Percentiles rank a stretch among this genome's conserved stretches.
Evolutionary conservation across 2,797 vertebrate species (phyloP).

Genomic region (Mus minutoides): DNA sequence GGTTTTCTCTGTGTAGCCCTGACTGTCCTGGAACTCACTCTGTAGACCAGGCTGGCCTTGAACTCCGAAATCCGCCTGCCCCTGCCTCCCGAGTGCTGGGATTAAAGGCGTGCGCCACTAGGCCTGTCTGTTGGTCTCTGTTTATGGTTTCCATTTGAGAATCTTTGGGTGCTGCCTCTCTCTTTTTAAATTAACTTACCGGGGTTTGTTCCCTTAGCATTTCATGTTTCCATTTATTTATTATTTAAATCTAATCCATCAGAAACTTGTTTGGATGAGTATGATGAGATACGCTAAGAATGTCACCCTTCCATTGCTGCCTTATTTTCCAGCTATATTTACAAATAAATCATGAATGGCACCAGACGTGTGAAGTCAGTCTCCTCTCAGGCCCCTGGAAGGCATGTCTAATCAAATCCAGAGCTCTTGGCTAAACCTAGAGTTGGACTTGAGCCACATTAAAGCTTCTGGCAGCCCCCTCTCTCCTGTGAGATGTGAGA

Average conservation of each 20-base stretch:
- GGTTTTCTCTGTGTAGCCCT: neutral
- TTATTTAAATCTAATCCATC: neutral
- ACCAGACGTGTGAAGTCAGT: neutral
- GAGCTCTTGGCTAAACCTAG: neutral
- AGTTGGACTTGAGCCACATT: neutral
- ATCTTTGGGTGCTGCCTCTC: neutral
- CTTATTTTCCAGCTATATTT: neutral
- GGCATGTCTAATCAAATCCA: neutral
- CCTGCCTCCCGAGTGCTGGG: no score
- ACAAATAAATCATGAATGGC: neutral
- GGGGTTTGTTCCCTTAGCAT: neutral
- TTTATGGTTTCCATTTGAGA: neutral
- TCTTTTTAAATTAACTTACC: neutral
- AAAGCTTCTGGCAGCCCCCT: neutral
- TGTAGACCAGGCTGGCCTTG: neutral
- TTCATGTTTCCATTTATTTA: neutral
- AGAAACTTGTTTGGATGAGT: neutral
- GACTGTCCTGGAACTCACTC: neutral
- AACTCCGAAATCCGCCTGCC: neutral
- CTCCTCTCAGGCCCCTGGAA: neutral
- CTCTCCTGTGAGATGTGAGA: neutral
- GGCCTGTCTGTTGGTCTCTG: neutral
- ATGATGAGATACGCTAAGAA: neutral
- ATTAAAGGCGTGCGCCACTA: no score
- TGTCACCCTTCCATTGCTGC: neutral